These are phyloP conservation scores for Nemotelus nigrinus DNA, from an alignment of 2,888 invertebrate species.

Conservation along the genomic window DNA sequence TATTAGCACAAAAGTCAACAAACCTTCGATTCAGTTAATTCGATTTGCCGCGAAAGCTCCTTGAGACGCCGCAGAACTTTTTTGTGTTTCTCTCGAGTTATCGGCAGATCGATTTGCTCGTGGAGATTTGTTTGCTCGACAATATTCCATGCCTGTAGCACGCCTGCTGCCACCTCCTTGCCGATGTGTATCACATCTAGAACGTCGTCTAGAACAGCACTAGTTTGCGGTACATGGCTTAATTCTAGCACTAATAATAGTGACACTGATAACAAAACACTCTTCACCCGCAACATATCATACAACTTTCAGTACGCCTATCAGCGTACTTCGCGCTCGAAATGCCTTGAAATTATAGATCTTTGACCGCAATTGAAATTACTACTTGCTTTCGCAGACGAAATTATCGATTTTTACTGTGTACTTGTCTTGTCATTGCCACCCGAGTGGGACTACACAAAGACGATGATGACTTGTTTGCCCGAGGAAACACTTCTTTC, in stretches of 20 bases:
- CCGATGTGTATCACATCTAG: constrained; percentile 69
- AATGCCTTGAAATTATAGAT: background rate
- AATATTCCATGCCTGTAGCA: constrained; percentile 73
- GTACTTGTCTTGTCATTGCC: background rate
- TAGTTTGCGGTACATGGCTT: constrained; percentile 54
- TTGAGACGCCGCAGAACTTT: constrained; percentile 69
- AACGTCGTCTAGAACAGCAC: constrained; percentile 69
- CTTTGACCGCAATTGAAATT: background rate
- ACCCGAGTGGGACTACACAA: too few relatives aligned
- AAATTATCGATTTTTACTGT: constrained; percentile 26
- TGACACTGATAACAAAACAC: constrained; percentile 51
- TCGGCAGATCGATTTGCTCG: constrained; percentile 70
- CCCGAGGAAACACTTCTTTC: too few relatives aligned
- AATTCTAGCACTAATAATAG: constrained; percentile 58
- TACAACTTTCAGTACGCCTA: background rate
- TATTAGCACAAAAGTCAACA: background rate
- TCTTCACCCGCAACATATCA: constrained; percentile 33
- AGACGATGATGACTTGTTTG: too few relatives aligned
- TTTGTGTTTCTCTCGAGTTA: constrained; percentile 71
- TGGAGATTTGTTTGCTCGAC: constrained; percentile 69
- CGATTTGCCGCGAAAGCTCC: constrained; percentile 63
- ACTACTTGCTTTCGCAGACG: constrained; percentile 6
- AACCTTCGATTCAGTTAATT: constrained; percentile 62
- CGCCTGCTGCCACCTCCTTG: constrained; percentile 71
- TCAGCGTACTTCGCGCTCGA: background rate